phyloP scores from a whole-genome alignment of 1,140 invertebrate species.

The Papilio dardanus region DNA sequence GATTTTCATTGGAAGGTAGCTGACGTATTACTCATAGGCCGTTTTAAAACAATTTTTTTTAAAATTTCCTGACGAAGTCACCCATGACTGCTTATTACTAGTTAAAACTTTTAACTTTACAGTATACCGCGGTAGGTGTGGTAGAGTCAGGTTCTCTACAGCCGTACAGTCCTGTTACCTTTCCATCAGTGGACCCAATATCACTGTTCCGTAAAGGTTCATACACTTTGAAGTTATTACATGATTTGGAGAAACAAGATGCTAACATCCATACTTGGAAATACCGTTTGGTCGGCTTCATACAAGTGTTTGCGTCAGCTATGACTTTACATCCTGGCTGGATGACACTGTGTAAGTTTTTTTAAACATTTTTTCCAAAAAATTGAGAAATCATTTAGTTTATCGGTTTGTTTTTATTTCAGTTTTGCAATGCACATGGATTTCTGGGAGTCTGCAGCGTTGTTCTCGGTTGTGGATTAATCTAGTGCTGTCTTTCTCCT shows the following conservation, averaged over 20 bases:
- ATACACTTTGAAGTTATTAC: constrained; percentile 69
- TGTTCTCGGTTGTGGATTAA: constrained; percentile 74
- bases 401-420: constrained; percentile 48
- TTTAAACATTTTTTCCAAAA: neutral
- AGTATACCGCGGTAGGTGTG: constrained; percentile 89
- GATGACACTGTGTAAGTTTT: constrained; percentile 74
- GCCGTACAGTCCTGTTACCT: constrained; percentile 85
- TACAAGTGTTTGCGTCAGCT: constrained; percentile 79
- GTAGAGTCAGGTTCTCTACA: constrained; percentile 86
- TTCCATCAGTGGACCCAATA: constrained; percentile 69
- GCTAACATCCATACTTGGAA: constrained; percentile 77
- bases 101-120: constrained; percentile 44
- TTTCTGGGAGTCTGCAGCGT: constrained; percentile 67
- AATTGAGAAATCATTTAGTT: neutral
- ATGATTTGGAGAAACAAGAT: constrained; percentile 69
- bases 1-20: too few species aligned
- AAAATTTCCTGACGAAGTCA: too few species aligned
- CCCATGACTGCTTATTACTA: neutral
- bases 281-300: constrained; percentile 73
- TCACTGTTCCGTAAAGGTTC: constrained; percentile 76
- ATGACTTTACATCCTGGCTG: constrained; percentile 81
- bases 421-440: constrained; percentile 73
- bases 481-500: constrained; percentile 72
- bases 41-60: too few species aligned
- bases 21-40: too few species aligned